A percentile compares a stretch with the other conserved stretches of the same genome.
Conservation (phyloP, 1,140 invertebrate species). For the Leguminivora glycinivorella region DNA sequence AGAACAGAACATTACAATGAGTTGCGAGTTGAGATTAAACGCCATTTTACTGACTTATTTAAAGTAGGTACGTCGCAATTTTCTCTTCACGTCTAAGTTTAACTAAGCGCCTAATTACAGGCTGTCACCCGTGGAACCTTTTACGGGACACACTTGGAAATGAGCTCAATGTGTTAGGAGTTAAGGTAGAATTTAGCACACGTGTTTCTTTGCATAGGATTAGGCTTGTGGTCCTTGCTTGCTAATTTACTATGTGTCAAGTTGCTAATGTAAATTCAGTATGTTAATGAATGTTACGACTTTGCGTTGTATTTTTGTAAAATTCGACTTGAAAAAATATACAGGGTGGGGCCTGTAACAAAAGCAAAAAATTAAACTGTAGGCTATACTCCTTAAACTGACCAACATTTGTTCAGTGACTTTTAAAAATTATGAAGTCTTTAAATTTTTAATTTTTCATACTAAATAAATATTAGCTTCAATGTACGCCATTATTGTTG, state of each 20-base stretch:
- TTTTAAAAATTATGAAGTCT: no score
- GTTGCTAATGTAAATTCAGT: background rate
- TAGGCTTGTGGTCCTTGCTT: background rate
- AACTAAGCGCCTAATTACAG: background rate
- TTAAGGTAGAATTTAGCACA: background rate
- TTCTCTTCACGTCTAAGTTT: background rate
- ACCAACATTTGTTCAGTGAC: no score
- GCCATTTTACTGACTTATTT: background rate
- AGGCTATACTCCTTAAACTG: no score
- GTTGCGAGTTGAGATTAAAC: no score
- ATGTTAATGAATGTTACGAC: background rate
- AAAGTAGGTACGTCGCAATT: slow-evolving; percentile 1
- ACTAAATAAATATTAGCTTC: no score
- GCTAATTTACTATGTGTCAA: slow-evolving; percentile 7
- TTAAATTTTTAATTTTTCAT: no score
- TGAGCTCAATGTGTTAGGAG: background rate
- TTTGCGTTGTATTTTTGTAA: background rate
- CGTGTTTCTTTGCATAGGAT: background rate
- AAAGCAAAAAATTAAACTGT: no score
- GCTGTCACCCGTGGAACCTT: background rate
- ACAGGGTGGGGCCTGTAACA: no score
- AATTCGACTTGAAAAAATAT: no score
- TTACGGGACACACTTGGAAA: background rate
- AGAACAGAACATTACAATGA: no score
- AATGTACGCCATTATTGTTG: no score